Evolutionary conservation across 2,888 invertebrate genomes (phyloP), one percentile per base, ranked within the genome.

Genomic region (Timema cristinae): DNA sequence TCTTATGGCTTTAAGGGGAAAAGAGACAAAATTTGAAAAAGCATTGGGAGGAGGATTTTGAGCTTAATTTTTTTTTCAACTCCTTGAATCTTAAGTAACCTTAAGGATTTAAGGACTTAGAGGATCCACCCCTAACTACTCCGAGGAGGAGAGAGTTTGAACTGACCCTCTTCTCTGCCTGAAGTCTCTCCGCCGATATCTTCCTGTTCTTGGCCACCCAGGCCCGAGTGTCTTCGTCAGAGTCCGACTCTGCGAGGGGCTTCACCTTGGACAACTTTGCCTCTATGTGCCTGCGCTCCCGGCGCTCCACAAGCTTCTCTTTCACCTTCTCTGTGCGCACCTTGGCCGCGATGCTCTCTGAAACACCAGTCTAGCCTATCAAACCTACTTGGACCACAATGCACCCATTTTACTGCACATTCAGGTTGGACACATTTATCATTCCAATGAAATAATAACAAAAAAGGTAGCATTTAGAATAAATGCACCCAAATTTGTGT

Each of bases 181-280:
- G 91, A 75, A 88, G 89, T 78, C 92, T 95, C 77, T 94, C 92
- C 76, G 90, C 86, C 69, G 92, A 89, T 6, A 91, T 83, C 69
- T 89, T 88, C 11, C 97, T 86, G 76, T 88, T 92, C 78, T 90
- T 93, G 77, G 88, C 85, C 50, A 98, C 91, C 98, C 98, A 99
- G 47, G 88, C 87, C 6, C 84, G 80, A 0, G 90, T 87, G 80
- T 93, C 89, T 13, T 89, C 89, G 68, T 92, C 92, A 54, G 89
- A 90, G 75, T 92, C 91, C 0, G 89, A 89, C 56, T 89, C 93
- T 0, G 89, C 94, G 5, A 93, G 84, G 66, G 86, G 81, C 77
- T 85, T 87, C 0, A 86, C 82, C 78, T 84, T 86, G 70, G 85
- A 79, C 68, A 91, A 81, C 80, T 90, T 92, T 50, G 87, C 84